phyloP scores from a whole-genome alignment of 2,888 invertebrate species.

The Smittia sp. region DNA sequence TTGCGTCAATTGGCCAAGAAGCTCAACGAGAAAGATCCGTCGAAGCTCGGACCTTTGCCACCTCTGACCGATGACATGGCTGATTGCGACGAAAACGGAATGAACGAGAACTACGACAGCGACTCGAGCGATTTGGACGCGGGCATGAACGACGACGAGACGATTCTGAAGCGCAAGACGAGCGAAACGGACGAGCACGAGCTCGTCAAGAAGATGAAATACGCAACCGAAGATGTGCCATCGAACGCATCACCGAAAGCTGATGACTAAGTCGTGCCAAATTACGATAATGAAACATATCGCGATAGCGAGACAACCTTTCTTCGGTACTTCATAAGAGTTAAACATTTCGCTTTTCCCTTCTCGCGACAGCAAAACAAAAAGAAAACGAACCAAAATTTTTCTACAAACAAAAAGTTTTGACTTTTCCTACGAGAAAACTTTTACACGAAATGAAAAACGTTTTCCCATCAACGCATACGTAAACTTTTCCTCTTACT shows the following conservation, averaged over 20 bases:
- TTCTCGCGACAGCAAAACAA: not conserved
- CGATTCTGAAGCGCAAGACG: not conserved
- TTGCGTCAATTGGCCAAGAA: conserved; percentile 77
- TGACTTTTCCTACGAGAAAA: not conserved
- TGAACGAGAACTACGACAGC: conserved; percentile 39
- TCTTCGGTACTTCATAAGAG: not conserved
- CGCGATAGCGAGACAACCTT: not conserved
- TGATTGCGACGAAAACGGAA: conserved; percentile 27
- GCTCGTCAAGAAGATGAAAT: not conserved
- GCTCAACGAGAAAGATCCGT: conserved; percentile 77
- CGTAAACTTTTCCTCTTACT: not conserved
- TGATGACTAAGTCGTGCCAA: not conserved
- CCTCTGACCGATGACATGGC: conserved; percentile 47
- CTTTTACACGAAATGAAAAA: not conserved
- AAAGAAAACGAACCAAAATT: not conserved
- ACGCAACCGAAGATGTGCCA: conserved; percentile 1
- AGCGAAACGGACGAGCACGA: not conserved
- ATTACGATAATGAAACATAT: not conserved
- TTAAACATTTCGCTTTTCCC: not conserved
- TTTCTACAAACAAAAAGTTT: not conserved
- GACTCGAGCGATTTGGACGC: conserved; percentile 26
- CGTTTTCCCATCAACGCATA: not conserved
- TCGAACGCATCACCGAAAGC: not conserved
- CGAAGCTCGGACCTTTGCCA: conserved; percentile 60
- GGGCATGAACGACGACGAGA: not conserved